Evolutionary conservation across 1,140 invertebrate genomes (phyloP).

Genomic region (Holcopasites calliopsidis): DNA sequence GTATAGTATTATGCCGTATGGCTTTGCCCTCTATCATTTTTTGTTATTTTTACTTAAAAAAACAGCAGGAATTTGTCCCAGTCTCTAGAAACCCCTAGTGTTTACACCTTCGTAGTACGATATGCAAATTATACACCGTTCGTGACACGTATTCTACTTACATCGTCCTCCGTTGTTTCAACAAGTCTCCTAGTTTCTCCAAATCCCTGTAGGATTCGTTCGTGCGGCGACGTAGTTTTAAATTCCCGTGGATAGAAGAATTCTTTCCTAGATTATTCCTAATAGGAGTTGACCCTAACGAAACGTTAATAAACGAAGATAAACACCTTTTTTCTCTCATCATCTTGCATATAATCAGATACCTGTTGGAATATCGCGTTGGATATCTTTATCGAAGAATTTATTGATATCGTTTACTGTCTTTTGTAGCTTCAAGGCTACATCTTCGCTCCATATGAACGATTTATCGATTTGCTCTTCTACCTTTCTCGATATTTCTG

Average conservation of each 20-base stretch:
- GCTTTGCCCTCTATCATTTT: too few species aligned
- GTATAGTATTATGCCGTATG: too few species aligned
- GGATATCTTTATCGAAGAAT: constrained; percentile 80
- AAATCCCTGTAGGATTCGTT: constrained; percentile 83
- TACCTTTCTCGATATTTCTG: constrained; percentile 63
- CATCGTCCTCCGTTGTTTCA: constrained; percentile 66
- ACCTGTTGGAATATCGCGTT: constrained; percentile 81
- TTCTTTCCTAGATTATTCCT: too few species aligned
- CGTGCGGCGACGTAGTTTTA: constrained; percentile 84
- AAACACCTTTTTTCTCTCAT: constrained; percentile 71
- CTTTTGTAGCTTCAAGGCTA: constrained; percentile 69
- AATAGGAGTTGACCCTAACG: constrained; percentile 82
- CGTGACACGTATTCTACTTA: constrained; percentile 51
- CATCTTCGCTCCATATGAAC: constrained; percentile 58
- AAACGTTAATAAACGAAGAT: constrained; percentile 60
- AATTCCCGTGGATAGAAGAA: constrained; percentile 83
- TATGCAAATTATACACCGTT: background rate
- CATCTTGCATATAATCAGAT: background rate
- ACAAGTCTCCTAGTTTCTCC: constrained; percentile 65
- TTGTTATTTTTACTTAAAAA: too few species aligned
- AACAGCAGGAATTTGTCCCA: too few species aligned
- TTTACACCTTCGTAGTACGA: background rate
- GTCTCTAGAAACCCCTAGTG: background rate
- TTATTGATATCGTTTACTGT: constrained; percentile 76
- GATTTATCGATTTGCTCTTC: constrained; percentile 56